A percentile compares a stretch with the other conserved stretches of the same genome.
These are phyloP conservation scores for Danaus chrysippus DNA, from an alignment of 2,888 invertebrate genomes.

Conservation along the genomic window DNA sequence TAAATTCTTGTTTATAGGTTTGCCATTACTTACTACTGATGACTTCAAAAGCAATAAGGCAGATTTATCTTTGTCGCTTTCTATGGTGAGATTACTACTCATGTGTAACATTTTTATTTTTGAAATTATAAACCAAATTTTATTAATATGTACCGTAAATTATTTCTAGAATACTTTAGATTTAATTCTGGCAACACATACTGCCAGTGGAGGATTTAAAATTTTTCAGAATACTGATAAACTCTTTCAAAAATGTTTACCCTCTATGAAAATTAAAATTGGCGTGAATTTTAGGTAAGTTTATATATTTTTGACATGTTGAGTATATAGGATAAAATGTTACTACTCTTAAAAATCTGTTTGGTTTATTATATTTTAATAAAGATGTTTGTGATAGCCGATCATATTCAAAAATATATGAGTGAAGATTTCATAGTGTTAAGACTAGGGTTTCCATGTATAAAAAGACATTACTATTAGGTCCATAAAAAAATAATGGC, in stretches of 20 bases:
- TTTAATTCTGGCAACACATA: slow-evolving; percentile 43
- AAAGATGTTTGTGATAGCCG: slow-evolving; percentile 6
- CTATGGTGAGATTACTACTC: slow-evolving; percentile 15
- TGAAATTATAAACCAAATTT: neutral
- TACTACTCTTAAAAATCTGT: too few species aligned
- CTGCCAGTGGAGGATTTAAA: slow-evolving; percentile 44
- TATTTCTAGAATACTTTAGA: slow-evolving; percentile 41
- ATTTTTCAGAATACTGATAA: slow-evolving; percentile 37
- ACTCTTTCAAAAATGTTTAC: slow-evolving; percentile 15
- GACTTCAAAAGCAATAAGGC: slow-evolving; percentile 10
- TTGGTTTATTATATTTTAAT: neutral
- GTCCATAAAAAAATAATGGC: too few species aligned
- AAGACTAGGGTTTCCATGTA: too few species aligned
- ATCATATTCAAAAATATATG: too few species aligned
- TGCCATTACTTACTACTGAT: slow-evolving; percentile 22
- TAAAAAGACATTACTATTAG: too few species aligned
- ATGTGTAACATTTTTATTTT: too few species aligned
- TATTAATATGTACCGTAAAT: neutral
- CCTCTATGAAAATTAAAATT: slow-evolving; percentile 45
- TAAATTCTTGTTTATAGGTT: slow-evolving; percentile 11
- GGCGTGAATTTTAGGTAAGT: slow-evolving; percentile 57
- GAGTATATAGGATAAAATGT: too few species aligned
- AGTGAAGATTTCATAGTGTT: too few species aligned
- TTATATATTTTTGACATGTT: neutral
- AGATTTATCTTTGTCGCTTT: slow-evolving; percentile 15